phyloP scores from a whole-genome alignment of 2,888 invertebrate species.

The Leptinotarsa haldemani region DNA sequence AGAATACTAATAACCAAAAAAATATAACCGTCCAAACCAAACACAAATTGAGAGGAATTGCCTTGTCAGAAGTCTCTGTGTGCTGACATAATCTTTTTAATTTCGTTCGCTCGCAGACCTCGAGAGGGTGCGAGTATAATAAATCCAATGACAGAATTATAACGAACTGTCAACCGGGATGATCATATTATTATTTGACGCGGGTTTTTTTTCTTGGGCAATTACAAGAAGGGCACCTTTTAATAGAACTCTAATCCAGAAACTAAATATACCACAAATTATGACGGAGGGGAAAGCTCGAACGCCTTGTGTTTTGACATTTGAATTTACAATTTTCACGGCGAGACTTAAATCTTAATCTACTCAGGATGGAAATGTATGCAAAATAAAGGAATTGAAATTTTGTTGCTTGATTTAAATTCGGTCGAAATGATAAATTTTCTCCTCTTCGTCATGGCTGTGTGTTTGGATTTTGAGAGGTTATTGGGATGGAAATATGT shows the following conservation, averaged over 20 bases:
- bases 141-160: conserved; percentile 46
- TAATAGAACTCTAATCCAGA: conserved; percentile 50
- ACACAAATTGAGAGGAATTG: conserved; percentile 34
- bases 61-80: conserved; percentile 30
- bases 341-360: conserved; percentile 37
- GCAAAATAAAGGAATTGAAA: conserved; percentile 25
- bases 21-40: conserved; percentile 13
- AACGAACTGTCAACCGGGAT: conserved; percentile 44
- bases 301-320: conserved; percentile 36
- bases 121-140: conserved; percentile 22
- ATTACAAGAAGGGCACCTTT: conserved; percentile 48
- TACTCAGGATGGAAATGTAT: conserved; percentile 25
- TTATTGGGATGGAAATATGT: not conserved
- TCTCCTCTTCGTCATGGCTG: not conserved
- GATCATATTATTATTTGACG: conserved; percentile 40
- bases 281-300: conserved; percentile 26
- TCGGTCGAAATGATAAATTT: not conserved
- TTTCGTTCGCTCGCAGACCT: conserved; percentile 1
- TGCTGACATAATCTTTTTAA: conserved; percentile 23
- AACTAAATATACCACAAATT: conserved; percentile 48
- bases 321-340: conserved; percentile 45
- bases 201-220: conserved; percentile 36
- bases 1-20: conserved; percentile 12
- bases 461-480: not conserved
- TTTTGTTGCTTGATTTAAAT: conserved; percentile 9